Conservation (phyloP, 2,113 vertebrate genomes). For the Corydoras maculifer region DNA sequence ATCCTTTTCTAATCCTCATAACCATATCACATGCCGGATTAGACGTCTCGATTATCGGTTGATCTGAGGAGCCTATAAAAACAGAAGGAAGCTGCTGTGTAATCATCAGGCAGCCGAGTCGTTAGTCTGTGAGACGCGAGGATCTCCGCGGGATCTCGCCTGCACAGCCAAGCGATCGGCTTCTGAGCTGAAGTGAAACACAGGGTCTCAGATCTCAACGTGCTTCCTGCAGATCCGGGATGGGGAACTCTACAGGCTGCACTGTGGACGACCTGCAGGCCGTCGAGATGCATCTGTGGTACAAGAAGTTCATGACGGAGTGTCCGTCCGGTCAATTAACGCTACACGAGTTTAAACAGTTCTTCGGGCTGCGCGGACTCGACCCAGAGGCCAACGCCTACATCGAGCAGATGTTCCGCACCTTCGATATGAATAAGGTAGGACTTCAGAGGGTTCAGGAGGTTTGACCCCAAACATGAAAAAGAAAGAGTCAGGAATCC, state of each 20-base stretch:
- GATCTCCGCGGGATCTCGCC: constrained; percentile 44
- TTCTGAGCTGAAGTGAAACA: constrained; percentile 1
- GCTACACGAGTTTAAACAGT: constrained; percentile 86
- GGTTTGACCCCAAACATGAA: neutral
- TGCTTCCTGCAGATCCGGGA: constrained; percentile 35
- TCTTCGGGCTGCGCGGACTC: constrained; percentile 79
- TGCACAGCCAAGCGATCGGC: constrained; percentile 62
- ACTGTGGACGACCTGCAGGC: constrained; percentile 82
- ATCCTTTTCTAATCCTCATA: constrained; percentile 49
- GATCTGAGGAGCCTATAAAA: constrained; percentile 53
- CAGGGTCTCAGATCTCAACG: neutral
- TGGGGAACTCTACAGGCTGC: constrained; percentile 75
- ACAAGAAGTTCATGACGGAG: constrained; percentile 90
- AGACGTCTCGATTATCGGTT: constrained; percentile 50
- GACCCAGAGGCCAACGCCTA: constrained; percentile 79
- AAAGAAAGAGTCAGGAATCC: too few relatives aligned
- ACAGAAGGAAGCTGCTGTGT: neutral
- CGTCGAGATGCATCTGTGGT: constrained; percentile 88
- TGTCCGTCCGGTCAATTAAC: constrained; percentile 88
- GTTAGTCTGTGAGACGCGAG: constrained; percentile 61
- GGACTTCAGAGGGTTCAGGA: constrained; percentile 28
- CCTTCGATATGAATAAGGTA: constrained; percentile 94
- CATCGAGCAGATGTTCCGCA: constrained; percentile 90
- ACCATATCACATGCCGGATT: constrained; percentile 49
- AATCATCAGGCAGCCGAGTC: constrained; percentile 43